A percentile compares a stretch with the other conserved stretches of the same genome.
Evolutionary conservation across 2,888 invertebrate genomes (phyloP).

Genomic region (Argyresthia goedartella): DNA sequence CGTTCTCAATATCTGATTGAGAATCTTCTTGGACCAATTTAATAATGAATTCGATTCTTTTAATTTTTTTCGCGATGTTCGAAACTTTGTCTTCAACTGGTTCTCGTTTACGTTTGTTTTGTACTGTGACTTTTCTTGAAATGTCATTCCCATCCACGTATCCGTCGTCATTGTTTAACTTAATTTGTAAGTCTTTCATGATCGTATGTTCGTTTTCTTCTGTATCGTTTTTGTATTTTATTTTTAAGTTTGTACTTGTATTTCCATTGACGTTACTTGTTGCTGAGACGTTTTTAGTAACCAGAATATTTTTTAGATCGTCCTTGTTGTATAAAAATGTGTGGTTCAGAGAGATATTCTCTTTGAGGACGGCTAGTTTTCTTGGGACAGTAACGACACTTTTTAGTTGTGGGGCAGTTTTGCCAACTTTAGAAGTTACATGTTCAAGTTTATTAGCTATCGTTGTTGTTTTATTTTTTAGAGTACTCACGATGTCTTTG

Average conservation of each 20-base stretch:
- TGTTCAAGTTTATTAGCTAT: too few species aligned
- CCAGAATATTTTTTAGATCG: too few species aligned
- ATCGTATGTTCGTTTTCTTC: background rate
- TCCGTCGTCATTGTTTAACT: background rate
- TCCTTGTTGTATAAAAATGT: too few species aligned
- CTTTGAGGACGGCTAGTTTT: too few species aligned
- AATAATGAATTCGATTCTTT: background rate
- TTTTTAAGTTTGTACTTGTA: background rate
- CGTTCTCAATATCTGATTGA: constrained; percentile 8
- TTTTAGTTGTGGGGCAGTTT: too few species aligned
- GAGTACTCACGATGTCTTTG: too few species aligned
- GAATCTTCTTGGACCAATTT: background rate
- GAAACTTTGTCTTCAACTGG: background rate
- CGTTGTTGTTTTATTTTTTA: too few species aligned
- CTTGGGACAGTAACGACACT: too few species aligned
- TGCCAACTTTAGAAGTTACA: too few species aligned
- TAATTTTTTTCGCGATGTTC: background rate
- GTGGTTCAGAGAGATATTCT: too few species aligned
- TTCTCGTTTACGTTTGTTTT: background rate
- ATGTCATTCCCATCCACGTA: background rate
- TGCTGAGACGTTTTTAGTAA: too few species aligned
- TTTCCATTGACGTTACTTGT: background rate
- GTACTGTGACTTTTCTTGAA: background rate
- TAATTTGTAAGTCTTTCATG: background rate
- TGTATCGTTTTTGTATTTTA: background rate